phyloP scores from a whole-genome alignment of 2,113 vertebrate genomes.

The Platysteira castanea region DNA sequence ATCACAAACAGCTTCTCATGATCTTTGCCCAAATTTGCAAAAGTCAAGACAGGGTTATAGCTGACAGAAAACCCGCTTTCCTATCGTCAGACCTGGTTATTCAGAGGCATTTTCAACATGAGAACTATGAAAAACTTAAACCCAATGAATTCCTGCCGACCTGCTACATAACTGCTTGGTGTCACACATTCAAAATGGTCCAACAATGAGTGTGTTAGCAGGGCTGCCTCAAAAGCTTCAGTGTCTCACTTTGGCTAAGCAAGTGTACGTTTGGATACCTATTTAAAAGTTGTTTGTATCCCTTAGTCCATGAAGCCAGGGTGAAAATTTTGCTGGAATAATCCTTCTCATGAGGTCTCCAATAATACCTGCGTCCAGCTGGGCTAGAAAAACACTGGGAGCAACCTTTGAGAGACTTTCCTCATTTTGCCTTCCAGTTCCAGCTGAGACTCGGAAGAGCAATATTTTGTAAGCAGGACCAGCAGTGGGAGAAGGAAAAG shows the following conservation, averaged over 20 bases:
- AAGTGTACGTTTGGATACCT: neutral
- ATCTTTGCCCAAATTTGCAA: neutral
- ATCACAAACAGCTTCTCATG: neutral
- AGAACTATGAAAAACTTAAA: neutral
- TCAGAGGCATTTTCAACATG: neutral
- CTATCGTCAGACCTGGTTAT: neutral
- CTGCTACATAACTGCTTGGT: neutral
- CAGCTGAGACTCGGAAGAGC: conserved; percentile 14
- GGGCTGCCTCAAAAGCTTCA: conserved; percentile 16
- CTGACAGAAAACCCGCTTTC: neutral
- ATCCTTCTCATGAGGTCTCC: conserved; percentile 36
- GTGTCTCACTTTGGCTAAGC: conserved; percentile 5
- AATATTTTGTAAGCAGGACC: conserved; percentile 7
- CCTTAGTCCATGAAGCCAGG: neutral
- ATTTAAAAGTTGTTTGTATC: conserved; percentile 14
- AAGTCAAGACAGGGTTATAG: neutral
- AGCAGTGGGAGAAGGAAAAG: conserved; percentile 24
- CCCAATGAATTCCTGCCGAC: neutral
- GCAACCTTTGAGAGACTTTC: neutral
- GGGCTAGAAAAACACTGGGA: conserved; percentile 19
- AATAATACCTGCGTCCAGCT: conserved; percentile 42
- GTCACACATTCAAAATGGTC: neutral
- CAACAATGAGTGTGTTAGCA: neutral
- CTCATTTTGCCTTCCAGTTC: conserved; percentile 13
- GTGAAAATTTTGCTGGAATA: conserved; percentile 37